Base-by-base conservation (phyloP, 2,888 invertebrate species). In the Phrixothrix hirtus region DNA sequence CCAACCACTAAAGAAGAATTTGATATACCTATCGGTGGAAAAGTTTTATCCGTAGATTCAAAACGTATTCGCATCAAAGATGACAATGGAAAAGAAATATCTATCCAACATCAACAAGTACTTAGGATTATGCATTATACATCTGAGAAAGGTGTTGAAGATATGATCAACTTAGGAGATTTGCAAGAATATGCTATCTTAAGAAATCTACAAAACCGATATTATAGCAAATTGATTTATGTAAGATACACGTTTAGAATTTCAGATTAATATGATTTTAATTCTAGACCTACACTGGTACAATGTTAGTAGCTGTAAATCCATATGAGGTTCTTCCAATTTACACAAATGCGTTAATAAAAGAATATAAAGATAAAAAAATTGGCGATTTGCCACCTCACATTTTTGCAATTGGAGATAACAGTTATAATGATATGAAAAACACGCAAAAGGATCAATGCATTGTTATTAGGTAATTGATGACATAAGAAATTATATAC, bases 321-420 rank as follows among this genome's bases (percentile, higher is more conserved):
- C 96, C 96, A 0, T 96, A 96, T 72, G 90, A 95, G 78, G 85
- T 93, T 54, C 79, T 97, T 55, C 92, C 95, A n/a, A 95, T 97
- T 71, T 96, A 96, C 74, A 93, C 92, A 1, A 87, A 87, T 65
- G 89, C 92, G 47, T 88, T 95, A 74, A 92, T 96, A 61, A 82
- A 86, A 53, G 77, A 85, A 61, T 96, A 97, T 76, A 84, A 87
- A 67, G 87, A 89, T 59, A 84, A 83, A 64, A 88, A 87, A 70
- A 84, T 95, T 46, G 89, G 89, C 1, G 94, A 95, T 63, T 79
- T 92, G 35, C 91, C 95, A 0, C 96, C 97, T 0, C 96, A 97
- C 70, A 95, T 97, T 66, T 97, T 96, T 75, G 93, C 96, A 7
- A 90, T 96, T 49, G 95, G 94, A 6, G 95, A 96, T 74, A 92